Evolutionary conservation across 2,113 vertebrate genomes (phyloP).

Genomic region (Thamnaconus septentrionalis): DNA sequence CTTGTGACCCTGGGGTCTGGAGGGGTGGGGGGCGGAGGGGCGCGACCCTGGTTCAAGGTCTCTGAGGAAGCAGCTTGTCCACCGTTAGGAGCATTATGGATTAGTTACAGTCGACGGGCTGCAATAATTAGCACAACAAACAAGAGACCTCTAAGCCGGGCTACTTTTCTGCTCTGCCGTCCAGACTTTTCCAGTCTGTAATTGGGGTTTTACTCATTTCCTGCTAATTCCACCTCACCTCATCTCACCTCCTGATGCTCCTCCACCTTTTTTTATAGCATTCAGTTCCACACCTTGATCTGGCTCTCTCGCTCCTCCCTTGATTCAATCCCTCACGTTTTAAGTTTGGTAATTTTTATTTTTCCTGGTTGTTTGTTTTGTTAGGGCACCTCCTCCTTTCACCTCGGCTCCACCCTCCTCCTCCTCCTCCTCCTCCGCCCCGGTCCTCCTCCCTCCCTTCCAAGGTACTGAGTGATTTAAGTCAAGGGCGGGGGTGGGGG

Average conservation of each 20-base stretch:
- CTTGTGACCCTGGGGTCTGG: neutral
- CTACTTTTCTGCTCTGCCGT: constrained; percentile 15
- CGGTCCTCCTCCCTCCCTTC: constrained; percentile 10
- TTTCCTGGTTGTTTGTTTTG: too few relatives aligned
- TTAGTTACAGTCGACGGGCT: constrained; percentile 54
- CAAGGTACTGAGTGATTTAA: constrained; percentile 44
- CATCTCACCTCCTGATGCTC: neutral
- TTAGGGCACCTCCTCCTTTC: constrained; percentile 1
- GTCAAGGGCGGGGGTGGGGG: constrained; percentile 10
- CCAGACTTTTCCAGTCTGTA: constrained; percentile 46
- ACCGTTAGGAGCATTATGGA: constrained; percentile 48
- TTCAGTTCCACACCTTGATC: neutral
- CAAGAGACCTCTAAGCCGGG: constrained; percentile 26
- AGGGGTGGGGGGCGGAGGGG: neutral
- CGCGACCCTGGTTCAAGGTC: constrained; percentile 22
- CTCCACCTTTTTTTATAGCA: neutral
- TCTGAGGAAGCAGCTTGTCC: constrained; percentile 42
- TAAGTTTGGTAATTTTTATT: too few relatives aligned
- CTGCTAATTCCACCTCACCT: neutral
- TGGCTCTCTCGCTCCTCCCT: too few relatives aligned
- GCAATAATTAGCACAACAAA: constrained; percentile 60
- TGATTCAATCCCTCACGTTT: too few relatives aligned
- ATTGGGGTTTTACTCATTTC: constrained; percentile 36
- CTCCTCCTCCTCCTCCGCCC: constrained; percentile 13
- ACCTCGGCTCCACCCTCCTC: constrained; percentile 5